Evolutionary conservation across 2,797 vertebrate species (phyloP).

Genomic region (Melanotaenia boesemani): DNA sequence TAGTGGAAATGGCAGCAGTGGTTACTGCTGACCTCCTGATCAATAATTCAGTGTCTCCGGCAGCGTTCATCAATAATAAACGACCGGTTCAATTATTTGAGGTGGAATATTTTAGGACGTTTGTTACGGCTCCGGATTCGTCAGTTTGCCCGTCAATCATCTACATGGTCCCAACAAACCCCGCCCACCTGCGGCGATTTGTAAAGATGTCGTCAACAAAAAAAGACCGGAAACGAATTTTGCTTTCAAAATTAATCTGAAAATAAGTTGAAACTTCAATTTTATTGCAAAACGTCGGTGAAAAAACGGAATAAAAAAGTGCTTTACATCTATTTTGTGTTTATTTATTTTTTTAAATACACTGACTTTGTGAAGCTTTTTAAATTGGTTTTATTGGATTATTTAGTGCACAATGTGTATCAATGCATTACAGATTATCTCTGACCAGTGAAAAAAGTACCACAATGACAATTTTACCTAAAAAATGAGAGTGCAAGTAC

Average conservation of each 20-base stretch:
- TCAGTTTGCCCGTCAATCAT: conserved; percentile 43
- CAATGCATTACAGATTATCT: no score
- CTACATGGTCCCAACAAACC: background rate
- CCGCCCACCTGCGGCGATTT: conserved; percentile 59
- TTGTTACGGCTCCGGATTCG: conserved; percentile 51
- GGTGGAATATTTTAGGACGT: conserved; percentile 49
- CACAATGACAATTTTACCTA: no score
- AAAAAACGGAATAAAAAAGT: no score
- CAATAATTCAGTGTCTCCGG: conserved; percentile 78
- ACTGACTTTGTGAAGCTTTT: no score
- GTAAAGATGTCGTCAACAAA: conserved; percentile 16
- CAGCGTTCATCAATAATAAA: conserved; percentile 77
- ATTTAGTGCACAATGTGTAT: no score
- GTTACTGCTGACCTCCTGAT: conserved; percentile 68
- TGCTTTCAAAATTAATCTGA: conserved; percentile 48
- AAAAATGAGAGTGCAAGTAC: no score
- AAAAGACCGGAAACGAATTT: background rate
- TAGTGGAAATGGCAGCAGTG: conserved; percentile 49
- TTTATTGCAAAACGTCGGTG: background rate
- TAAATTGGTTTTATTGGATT: no score
- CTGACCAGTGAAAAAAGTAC: no score
- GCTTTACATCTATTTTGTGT: background rate
- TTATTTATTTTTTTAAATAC: background rate
- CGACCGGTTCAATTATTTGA: conserved; percentile 58
- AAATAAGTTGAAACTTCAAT: background rate